Evolutionary conservation across 2,797 vertebrate species (phyloP).

Genomic region (Spatula clypeata): DNA sequence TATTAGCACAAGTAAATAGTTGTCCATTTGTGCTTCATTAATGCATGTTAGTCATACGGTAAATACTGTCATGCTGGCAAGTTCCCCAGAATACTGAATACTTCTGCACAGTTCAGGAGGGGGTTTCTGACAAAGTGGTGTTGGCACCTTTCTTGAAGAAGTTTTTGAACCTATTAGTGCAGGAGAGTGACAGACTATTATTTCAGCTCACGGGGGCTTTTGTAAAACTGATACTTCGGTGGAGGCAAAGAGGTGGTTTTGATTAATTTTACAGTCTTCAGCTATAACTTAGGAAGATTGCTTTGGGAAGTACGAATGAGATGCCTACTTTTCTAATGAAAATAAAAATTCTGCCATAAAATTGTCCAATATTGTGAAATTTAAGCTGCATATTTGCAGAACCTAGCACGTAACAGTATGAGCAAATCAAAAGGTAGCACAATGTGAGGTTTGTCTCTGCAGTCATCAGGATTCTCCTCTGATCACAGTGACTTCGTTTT

Average conservation of each 20-base stretch:
- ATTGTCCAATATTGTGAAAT: background rate
- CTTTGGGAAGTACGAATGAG: background rate
- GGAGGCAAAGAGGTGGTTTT: background rate
- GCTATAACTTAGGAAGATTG: background rate
- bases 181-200: constrained; percentile 18
- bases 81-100: constrained; percentile 56
- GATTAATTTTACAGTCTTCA: background rate
- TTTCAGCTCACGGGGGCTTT: background rate
- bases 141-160: constrained; percentile 62
- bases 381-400: background rate
- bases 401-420: background rate
- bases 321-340: background rate
- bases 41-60: constrained; percentile 65
- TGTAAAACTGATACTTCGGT: constrained; percentile 4
- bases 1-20: constrained; percentile 70
- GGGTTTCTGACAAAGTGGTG: constrained; percentile 39
- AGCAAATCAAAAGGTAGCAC: background rate
- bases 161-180: constrained; percentile 41
- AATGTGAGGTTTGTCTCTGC: background rate
- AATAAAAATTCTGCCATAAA: background rate
- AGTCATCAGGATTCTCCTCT: background rate
- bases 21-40: constrained; percentile 67
- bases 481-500: background rate
- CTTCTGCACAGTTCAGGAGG: constrained; percentile 46
- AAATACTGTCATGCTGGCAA: constrained; percentile 65